Conservation (phyloP, 2,888 invertebrate species). For the Tipula lateralis region DNA sequence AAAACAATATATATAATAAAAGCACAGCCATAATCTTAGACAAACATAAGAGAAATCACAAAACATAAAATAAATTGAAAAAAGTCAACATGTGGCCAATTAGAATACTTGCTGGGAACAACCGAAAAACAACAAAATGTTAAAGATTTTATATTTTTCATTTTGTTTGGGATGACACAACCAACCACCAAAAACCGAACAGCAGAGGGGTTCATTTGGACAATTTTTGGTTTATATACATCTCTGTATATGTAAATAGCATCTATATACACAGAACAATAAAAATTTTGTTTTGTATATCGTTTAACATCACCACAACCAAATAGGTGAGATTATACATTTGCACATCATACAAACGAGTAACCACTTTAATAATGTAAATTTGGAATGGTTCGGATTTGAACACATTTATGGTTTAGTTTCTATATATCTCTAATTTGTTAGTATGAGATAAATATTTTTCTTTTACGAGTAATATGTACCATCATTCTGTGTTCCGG, state of each 20-base stretch:
- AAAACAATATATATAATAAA: not conserved
- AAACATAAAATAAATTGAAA: not conserved
- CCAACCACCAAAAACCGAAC: not conserved
- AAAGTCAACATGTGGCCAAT: conserved; percentile 24
- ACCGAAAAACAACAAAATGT: not conserved
- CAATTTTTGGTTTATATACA: no score
- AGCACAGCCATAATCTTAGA: not conserved
- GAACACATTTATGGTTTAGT: not conserved
- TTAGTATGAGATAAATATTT: not conserved
- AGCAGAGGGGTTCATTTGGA: no score
- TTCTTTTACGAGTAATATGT: not conserved
- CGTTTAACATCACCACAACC: not conserved
- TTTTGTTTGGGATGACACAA: not conserved
- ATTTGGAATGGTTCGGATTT: not conserved
- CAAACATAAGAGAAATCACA: not conserved
- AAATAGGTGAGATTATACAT: not conserved
- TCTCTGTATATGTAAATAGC: not conserved
- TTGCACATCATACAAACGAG: no score
- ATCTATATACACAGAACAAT: not conserved
- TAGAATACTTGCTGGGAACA: not conserved
- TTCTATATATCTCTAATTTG: not conserved
- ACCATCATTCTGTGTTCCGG: not conserved
- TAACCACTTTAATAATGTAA: not conserved
- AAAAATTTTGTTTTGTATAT: not conserved
- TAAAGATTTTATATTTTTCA: not conserved